Conservation (phyloP, 1,140 invertebrate species). For the Musca vetustissima region DNA sequence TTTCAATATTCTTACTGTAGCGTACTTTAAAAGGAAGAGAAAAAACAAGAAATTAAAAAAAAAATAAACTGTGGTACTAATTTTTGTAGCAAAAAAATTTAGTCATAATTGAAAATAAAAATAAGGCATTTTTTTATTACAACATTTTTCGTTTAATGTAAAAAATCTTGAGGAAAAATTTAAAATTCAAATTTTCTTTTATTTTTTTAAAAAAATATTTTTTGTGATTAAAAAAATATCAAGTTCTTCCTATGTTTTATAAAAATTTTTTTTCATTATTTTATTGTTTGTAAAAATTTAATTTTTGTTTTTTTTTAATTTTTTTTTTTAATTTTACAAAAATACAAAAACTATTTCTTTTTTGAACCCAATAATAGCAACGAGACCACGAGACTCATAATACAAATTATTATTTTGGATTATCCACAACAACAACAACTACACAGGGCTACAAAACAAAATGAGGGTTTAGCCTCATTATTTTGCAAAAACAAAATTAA, state of each 20-base stretch:
- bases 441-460: too few relatives aligned
- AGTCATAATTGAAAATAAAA: not conserved
- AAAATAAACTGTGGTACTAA: slow-evolving; percentile 12
- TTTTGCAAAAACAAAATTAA: too few relatives aligned
- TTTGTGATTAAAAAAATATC: slow-evolving; percentile 5
- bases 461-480: too few relatives aligned
- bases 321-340: not conserved
- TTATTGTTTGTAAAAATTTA: slow-evolving; percentile 1
- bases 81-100: slow-evolving; percentile 1
- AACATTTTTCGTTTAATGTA: not conserved
- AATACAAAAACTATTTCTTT: too few relatives aligned
- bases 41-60: not conserved
- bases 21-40: too few relatives aligned
- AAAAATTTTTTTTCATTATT: slow-evolving; percentile 1
- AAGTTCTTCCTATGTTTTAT: slow-evolving; percentile 22
- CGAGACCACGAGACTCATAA: slow-evolving; percentile 52
- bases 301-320: slow-evolving; percentile 1
- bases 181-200: not conserved
- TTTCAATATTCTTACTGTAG: not conserved
- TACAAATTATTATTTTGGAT: not conserved
- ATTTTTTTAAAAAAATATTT: too few relatives aligned
- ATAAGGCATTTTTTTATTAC: not conserved
- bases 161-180: not conserved
- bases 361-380: slow-evolving; percentile 32
- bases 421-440: too few relatives aligned